These are phyloP conservation scores for Silvanus unidentatus DNA, from an alignment of 2,888 invertebrate genomes.

Conservation along the genomic window DNA sequence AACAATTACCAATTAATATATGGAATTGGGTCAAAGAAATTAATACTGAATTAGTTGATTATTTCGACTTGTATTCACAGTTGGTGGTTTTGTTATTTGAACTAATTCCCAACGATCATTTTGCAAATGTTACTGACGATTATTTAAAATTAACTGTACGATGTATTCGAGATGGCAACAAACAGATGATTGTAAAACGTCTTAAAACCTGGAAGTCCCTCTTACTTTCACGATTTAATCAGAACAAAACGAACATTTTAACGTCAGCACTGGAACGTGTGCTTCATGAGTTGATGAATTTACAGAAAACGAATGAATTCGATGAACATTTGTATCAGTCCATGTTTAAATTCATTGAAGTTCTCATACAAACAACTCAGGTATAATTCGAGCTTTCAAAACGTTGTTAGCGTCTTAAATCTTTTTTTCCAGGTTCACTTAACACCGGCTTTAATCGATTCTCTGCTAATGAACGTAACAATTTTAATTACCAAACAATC, in stretches of 20 bases:
- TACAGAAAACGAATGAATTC: conserved; percentile 20
- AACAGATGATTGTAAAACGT: conserved; percentile 8
- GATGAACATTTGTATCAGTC: conserved; percentile 25
- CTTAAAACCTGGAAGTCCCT: conserved; percentile 35
- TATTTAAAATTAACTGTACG: conserved; percentile 34
- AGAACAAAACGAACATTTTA: conserved; percentile 32
- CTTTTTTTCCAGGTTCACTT: conserved; percentile 34
- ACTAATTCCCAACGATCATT: conserved; percentile 35
- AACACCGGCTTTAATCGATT: conserved; percentile 33
- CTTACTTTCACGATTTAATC: conserved; percentile 34
- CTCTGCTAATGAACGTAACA: conserved; percentile 30
- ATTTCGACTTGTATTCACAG: conserved; percentile 32
- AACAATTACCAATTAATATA: conserved; percentile 29
- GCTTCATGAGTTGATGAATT: conserved; percentile 24
- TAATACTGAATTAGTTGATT: conserved; percentile 10
- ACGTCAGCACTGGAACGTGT: conserved; percentile 30
- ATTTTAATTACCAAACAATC: conserved; percentile 21
- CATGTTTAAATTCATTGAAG: conserved; percentile 32
- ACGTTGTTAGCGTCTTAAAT: background rate
- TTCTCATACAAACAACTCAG: conserved; percentile 33
- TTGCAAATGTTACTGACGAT: conserved; percentile 29
- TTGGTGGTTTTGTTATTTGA: conserved; percentile 34
- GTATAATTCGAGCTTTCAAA: conserved; percentile 21
- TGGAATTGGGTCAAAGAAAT: conserved; percentile 27
- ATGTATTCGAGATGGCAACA: background rate